Base-by-base conservation (phyloP, 1,140 invertebrate species). In the Ruditapes philippinarum region DNA sequence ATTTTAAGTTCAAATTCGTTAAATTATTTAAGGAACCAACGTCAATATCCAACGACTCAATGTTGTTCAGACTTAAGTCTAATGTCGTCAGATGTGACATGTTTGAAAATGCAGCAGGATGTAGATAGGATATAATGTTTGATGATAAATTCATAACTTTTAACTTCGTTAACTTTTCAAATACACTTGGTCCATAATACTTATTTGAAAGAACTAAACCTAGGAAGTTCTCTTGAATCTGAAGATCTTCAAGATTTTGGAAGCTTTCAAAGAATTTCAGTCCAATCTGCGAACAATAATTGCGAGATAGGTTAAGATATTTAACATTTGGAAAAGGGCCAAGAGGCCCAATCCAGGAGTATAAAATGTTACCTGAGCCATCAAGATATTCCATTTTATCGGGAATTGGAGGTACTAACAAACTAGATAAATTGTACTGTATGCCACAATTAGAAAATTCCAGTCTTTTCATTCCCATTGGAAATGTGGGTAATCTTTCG, bases 81-180 rank as follows among this genome's bases (percentile, higher is more conserved):
- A 85, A 36, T 17, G n/a, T 54, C 31, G 38, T 36, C 22, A 85
- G 45, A n/a, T 85, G 74, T 14, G 12, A 14, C 42, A 76, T 25
- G 54, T 40, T 49, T 25, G 45, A 57, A 60, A 85, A 60, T 11
- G 38, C 31, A 2, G 28, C 12, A 1, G 42, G 22, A 17, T 38
- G 54, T 4, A 87, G 25, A 28, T 25, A n/a, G 0, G 70, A 54
- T 40, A 87, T 78, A 12, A 49, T 57, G 36, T 87, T 87, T 28
- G 54, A 60, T 25, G 84, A 87, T n/a, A 87, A 25, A 65, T 87
- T 87, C 31, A 87, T 25, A 28, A 25, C 38, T 42, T 87, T 87
- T 33, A 87, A 33, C 4, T 57, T n/a, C 11, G n/a, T 22, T 31
- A 87, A 65, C 7, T 42, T 11, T 7, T 28, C 17, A 87, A 87